Base-by-base conservation (phyloP, 2,888 invertebrate species). In the Oscheius onirici region DNA sequence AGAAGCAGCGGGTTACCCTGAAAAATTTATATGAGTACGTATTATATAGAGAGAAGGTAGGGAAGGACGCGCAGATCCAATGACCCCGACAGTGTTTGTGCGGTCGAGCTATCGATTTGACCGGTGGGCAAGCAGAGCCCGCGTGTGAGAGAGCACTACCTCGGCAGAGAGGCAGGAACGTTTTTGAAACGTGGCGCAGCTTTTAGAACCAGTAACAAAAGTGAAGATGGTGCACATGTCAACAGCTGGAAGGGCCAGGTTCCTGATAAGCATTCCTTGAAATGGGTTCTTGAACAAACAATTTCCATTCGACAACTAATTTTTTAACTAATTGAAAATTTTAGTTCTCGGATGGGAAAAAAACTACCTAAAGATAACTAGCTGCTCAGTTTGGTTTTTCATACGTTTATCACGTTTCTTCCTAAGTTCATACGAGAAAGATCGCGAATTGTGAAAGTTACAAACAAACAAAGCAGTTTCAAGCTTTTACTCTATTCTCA, bases 121-220 rank as follows among this genome's bases (percentile, higher is more conserved):
- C 63, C 63, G 63, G 46, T 34, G 26, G 60, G 60, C 60, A n/a
- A 60, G 60, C 44, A 41, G 60, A 44, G 60, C 43, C 55, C 24
- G 26, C 13, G 34, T 17, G n/a, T n/a, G 44, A 43, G 22, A 43
- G 43, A 22, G 11, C 11, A 13, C n/a, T n/a, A 41, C 41, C 43
- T 60, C 17, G 60, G 8, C 60, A 43, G 60, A 60, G 60, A 41
- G 43, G 41, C 22, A 26, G 55, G 55, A n/a, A 24, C 55, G 26
- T 15, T 26, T 55, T 55, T 28, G 26, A 55, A 24, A 55, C 55
- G 55, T 55, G 55, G 55, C 55, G 26, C 28, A 28, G 26, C 26
- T 26, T 24, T 28, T 11, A 28, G 55, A 26, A n/a, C 8, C 22
- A 24, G 11, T 15, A 8, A 43, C 43, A 46, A 26, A 13, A 55